Conservation (phyloP, 2,113 vertebrate species). For the Glaucomys volans region DNA sequence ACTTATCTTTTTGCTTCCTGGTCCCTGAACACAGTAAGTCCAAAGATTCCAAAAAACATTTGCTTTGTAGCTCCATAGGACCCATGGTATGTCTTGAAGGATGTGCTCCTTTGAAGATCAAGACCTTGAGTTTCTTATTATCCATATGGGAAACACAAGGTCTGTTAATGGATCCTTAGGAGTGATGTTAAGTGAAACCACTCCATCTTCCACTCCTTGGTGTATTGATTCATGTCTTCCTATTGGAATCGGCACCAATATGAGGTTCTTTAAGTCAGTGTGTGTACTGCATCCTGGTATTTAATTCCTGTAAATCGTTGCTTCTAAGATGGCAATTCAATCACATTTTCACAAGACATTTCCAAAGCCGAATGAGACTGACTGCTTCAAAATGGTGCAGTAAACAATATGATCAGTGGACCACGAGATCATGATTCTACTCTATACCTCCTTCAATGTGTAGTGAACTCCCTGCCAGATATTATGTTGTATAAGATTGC, state of each 20-base stretch:
- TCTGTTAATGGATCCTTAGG: neutral
- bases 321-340: neutral
- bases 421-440: neutral
- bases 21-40: neutral
- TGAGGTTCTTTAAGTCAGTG: neutral
- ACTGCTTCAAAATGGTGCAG: neutral
- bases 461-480: too few species aligned
- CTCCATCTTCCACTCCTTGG: neutral
- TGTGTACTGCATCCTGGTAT: neutral
- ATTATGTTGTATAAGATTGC: neutral
- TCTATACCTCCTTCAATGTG: neutral
- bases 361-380: neutral
- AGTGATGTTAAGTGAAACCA: neutral
- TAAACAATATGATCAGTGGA: neutral
- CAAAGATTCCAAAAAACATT: neutral
- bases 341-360: neutral
- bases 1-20: too few species aligned
- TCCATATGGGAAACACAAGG: neutral
- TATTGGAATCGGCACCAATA: neutral
- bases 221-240: neutral
- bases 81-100: neutral
- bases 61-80: neutral
- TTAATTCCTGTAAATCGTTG: neutral
- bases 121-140: neutral
- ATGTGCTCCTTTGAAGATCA: neutral